Evolutionary conservation across 2,113 vertebrate genomes (phyloP), one percentile per base, ranked within the genome.

Genomic region (Chaetops frenatus): DNA sequence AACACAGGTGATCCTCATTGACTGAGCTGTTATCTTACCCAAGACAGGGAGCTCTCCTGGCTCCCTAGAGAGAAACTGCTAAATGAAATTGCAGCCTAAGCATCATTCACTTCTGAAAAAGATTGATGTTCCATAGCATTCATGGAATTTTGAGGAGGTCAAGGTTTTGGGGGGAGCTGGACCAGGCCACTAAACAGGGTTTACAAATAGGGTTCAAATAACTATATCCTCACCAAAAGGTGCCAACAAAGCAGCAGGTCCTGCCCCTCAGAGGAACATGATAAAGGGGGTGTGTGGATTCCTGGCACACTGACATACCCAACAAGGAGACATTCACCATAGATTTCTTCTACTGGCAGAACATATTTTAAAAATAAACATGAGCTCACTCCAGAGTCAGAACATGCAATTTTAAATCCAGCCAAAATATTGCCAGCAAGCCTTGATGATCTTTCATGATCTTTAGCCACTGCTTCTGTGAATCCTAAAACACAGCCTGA

Each of bases 301-400:
- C 86, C 65, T 84, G 90, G 86, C 77, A 88, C 64, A 74, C 36
- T 74, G 61, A 64, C 80, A 81, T 96, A 69, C 47, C 76, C 94
- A 96, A 78, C 86, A 88, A 88, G 88, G 90, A 94, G 88, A 96
- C 56, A 81, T 88, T 93, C 90, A 92, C 93, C 92, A 94, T 54
- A 53, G 69, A 69, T 92, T 92, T 93, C 69, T 95, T 67, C 80
- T 74, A n/a, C 80, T 45, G 61, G 69, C 1, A 22, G 77, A 83
- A 95, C 56, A 57, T 33, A 60, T 16, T 88, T 90, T 94, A 91
- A 95, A 96, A 95, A 96, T 96, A 96, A 94, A 84, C 77, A 93
- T 88, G 93, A 95, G 61, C 90, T 96, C 95, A 93, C 73, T 88
- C 69, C 51, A 48, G 57, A 90, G 77, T 73, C 53, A 86, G 88